Percentiles rank a stretch among this genome's conserved stretches.
Conservation (phyloP, 2,888 invertebrate genomes). For the Ormyrus pomaceus region DNA sequence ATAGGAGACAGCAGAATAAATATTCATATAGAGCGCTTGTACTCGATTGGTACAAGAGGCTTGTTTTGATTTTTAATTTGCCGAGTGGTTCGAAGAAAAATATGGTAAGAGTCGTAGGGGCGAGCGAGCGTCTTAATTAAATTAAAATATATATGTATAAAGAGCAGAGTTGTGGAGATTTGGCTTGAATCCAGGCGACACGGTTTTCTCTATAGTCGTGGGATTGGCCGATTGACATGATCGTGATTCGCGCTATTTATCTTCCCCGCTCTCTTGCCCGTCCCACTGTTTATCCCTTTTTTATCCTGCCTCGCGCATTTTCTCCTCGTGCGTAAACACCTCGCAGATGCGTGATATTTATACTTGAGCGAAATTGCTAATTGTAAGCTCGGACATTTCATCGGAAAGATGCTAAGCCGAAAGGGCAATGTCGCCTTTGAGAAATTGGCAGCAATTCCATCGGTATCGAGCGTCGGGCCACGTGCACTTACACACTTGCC, state of each 20-base stretch:
- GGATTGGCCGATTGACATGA: conserved; percentile 56
- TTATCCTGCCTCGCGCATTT: not conserved
- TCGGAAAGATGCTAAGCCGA: too few relatives aligned
- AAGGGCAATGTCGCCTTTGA: too few relatives aligned
- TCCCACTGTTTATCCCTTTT: not conserved
- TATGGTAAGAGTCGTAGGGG: too few relatives aligned
- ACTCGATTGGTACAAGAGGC: not conserved
- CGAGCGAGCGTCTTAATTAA: too few relatives aligned
- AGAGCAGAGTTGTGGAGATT: not conserved
- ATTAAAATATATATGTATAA: too few relatives aligned
- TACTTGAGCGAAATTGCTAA: too few relatives aligned
- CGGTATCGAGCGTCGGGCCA: too few relatives aligned
- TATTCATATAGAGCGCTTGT: too few relatives aligned
- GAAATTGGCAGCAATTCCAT: too few relatives aligned
- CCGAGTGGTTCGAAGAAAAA: not conserved
- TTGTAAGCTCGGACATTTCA: too few relatives aligned
- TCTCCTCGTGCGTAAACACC: not conserved
- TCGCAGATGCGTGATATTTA: too few relatives aligned
- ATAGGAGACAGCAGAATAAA: not conserved
- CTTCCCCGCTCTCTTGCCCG: conserved; percentile 24
- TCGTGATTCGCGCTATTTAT: conserved; percentile 58
- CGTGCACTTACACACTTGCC: too few relatives aligned
- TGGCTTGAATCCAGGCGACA: conserved; percentile 60
- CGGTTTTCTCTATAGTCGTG: conserved; percentile 54
- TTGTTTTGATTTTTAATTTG: not conserved